phyloP scores from a whole-genome alignment of 2,113 vertebrate species.

The Hydropotes inermis region DNA sequence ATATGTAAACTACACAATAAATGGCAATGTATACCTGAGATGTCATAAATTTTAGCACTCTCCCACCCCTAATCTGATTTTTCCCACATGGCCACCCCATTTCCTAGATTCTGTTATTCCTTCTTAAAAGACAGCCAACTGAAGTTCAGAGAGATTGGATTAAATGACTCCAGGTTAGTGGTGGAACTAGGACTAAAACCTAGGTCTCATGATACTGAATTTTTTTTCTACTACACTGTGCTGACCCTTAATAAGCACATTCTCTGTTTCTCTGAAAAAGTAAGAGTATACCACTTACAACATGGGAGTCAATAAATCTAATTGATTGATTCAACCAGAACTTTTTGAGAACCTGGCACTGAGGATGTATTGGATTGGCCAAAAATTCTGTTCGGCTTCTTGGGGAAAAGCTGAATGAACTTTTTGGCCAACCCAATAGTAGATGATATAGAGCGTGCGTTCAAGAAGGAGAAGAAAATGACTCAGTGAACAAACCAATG shows the following conservation, averaged over 20 bases:
- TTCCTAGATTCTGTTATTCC: not conserved
- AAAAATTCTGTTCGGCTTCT: rapidly evolving
- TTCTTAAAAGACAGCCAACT: not conserved
- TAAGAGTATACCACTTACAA: not conserved
- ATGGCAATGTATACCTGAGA: not conserved
- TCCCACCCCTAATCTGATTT: not conserved
- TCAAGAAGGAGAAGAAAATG: not conserved
- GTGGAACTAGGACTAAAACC: not conserved
- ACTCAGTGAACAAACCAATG: not conserved
- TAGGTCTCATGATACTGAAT: not conserved
- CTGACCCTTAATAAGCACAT: not conserved
- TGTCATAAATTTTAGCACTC: not conserved
- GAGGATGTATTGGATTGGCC: not conserved
- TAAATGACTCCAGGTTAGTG: not conserved
- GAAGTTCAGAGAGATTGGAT: not conserved
- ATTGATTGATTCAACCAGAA: not conserved
- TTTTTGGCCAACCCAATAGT: not conserved
- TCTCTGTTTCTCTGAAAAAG: not conserved
- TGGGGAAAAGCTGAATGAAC: not conserved
- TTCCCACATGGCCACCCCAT: not conserved
- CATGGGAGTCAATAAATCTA: not conserved
- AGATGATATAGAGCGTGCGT: not conserved
- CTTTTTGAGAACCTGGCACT: not conserved
- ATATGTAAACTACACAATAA: not conserved
- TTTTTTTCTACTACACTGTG: not conserved